Conservation (phyloP, 2,888 invertebrate species). For the Drosophila mercatorum region DNA sequence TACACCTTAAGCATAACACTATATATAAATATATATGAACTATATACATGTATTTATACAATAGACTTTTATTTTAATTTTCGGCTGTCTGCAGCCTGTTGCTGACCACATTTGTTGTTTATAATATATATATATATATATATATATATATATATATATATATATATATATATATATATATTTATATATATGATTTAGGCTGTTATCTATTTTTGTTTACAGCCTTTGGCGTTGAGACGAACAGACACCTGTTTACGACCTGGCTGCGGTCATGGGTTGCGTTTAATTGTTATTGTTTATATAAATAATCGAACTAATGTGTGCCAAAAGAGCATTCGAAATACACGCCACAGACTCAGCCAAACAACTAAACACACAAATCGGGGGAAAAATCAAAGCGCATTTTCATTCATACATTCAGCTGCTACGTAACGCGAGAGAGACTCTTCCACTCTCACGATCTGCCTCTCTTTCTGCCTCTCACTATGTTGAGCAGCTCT, state of each 20-base stretch:
- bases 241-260: conserved; percentile 66
- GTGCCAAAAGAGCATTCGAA: conserved; percentile 51
- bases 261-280: conserved; percentile 17
- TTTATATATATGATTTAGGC: conserved; percentile 4
- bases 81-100: conserved; percentile 23
- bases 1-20: conserved; percentile 40
- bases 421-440: conserved; percentile 6
- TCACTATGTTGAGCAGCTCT: conserved; percentile 26
- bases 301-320: conserved; percentile 34
- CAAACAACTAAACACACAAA: conserved; percentile 53
- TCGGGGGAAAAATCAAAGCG: conserved; percentile 52
- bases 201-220: conserved; percentile 65
- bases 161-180: conserved; percentile 28
- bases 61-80: neutral
- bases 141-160: conserved; percentile 6
- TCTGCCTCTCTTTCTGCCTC: conserved; percentile 10
- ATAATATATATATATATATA: conserved; percentile 27
- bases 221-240: conserved; percentile 39
- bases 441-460: conserved; percentile 6
- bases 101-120: conserved; percentile 43
- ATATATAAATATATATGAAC: conserved; percentile 10
- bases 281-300: conserved; percentile 30
- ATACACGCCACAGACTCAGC: conserved; percentile 66
- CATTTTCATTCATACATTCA: conserved; percentile 64
- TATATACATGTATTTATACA: neutral